phyloP scores from a whole-genome alignment of 2,113 vertebrate species.

The Gobius niger region DNA sequence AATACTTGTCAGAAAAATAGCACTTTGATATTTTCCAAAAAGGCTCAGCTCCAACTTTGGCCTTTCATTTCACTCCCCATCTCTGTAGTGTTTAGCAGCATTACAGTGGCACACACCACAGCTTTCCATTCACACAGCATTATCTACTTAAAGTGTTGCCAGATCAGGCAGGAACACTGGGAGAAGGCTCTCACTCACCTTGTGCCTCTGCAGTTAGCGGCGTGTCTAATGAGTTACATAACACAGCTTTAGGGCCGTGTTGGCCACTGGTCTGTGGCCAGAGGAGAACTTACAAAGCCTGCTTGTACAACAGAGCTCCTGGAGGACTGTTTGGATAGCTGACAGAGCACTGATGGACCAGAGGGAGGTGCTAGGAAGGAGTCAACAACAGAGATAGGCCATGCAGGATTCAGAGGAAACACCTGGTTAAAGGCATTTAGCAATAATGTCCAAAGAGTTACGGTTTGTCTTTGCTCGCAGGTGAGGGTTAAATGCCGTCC shows the following conservation, averaged over 20 bases:
- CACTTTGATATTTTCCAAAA: too few species aligned
- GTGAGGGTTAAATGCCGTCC: too few species aligned
- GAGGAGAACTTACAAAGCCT: slow-evolving; percentile 23
- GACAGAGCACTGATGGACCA: background rate
- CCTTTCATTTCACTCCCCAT: slow-evolving; percentile 40
- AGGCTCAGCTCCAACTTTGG: too few species aligned
- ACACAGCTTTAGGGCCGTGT: slow-evolving; percentile 30
- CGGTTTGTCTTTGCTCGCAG: too few species aligned
- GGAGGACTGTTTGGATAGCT: slow-evolving; percentile 32
- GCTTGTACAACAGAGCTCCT: slow-evolving; percentile 34
- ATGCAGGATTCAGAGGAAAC: too few species aligned
- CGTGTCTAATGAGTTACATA: slow-evolving; percentile 40
- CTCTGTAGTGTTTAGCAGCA: slow-evolving; percentile 35
- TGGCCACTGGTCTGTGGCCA: too few species aligned
- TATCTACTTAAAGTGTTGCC: slow-evolving; percentile 10
- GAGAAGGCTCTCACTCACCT: slow-evolving; percentile 27
- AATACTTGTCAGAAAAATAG: too few species aligned
- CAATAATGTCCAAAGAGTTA: too few species aligned
- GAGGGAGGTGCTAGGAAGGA: background rate
- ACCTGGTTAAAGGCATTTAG: too few species aligned
- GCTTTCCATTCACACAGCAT: slow-evolving; percentile 36
- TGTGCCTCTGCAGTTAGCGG: slow-evolving; percentile 34
- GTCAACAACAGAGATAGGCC: background rate
- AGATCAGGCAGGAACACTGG: slow-evolving; percentile 21
- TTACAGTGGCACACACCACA: slow-evolving; percentile 21